A percentile compares a stretch with the other conserved stretches of the same genome.
Evolutionary conservation across 2,888 invertebrate genomes (phyloP).

Genomic region (Rhabditoides inermis): DNA sequence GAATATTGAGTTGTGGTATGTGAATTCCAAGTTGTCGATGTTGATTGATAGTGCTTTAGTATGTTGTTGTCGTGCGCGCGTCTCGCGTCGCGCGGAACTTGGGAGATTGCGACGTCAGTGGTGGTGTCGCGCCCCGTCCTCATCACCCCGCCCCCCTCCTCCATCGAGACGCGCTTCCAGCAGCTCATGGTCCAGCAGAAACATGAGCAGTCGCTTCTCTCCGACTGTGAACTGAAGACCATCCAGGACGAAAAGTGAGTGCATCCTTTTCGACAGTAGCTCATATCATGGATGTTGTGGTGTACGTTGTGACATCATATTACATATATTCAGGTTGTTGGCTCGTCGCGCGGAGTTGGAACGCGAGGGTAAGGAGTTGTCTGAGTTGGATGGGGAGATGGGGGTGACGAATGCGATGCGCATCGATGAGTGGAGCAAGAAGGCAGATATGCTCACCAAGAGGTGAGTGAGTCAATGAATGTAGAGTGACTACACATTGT

Average conservation of each 20-base stretch:
- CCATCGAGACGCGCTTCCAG: constrained; percentile 30
- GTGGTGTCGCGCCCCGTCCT: constrained; percentile 35
- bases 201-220: constrained; percentile 31
- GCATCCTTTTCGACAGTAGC: neutral
- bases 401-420: constrained; percentile 37
- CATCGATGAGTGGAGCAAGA: constrained; percentile 38
- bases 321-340: constrained; percentile 37
- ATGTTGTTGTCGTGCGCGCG: constrained; percentile 4
- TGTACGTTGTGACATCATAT: neutral
- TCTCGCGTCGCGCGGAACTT: constrained; percentile 9
- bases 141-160: constrained; percentile 38
- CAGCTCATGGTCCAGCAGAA: constrained; percentile 21
- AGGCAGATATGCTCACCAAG: constrained; percentile 10
- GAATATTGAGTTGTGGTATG: too few species aligned
- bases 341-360: constrained; percentile 31
- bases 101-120: constrained; percentile 42
- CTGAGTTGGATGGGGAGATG: constrained; percentile 46
- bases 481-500: too few species aligned
- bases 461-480: too few species aligned
- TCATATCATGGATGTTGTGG: neutral
- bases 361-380: constrained; percentile 43
- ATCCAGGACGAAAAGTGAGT: constrained; percentile 40
- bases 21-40: too few species aligned
- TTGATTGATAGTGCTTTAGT: too few species aligned
- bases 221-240: constrained; percentile 41